Evolutionary conservation across 2,113 vertebrate genomes (phyloP), one percentile per base, ranked within the genome.

Genomic region (Pantherophis guttatus): DNA sequence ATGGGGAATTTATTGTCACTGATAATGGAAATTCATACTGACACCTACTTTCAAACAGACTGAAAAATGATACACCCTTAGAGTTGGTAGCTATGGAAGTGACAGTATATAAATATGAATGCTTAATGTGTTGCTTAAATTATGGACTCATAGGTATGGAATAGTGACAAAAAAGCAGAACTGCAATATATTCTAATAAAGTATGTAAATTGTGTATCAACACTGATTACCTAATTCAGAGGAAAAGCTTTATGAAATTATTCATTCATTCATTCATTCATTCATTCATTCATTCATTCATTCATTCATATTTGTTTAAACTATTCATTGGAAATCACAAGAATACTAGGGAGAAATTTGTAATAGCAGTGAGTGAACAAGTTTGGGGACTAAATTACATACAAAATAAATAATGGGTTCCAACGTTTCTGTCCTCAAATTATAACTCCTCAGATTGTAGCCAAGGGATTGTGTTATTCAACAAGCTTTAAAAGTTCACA

Each of bases 11-110:
- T 93, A 93, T 93, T 90, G 88, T 55, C 54, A 26, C 26, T 93
- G 55, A 50, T 93, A 93, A 90, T 93, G 70, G 75, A 93, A 93
- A 93, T 93, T 86, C 88, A 53, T 86, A 52, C 92, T 86, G 92
- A 93, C 88, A 90, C 55, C 70, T 86, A 62, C 17, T 90, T 85
- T 90, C 54, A 86, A 90, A 86, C 54, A 86, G 54, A 59, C 70
- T 86, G 29, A 86, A 86, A 54, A 90, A 90, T 90, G 44, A 93
- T 86, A 81, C 39, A 12, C 88, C 52, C 85, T 86, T 90, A 93
- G 44, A 29, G 62, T 93, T 93, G 52, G 10, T 86, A 86, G 54
- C 23, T 55, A 59, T 55, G 54, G 75, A 90, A 33, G 70, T 44
- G 24, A 53, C 53, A 33, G 21, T 90, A 90, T 92, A 92, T 93